Percentiles rank a stretch among this genome's conserved stretches.
Evolutionary conservation across 2,888 invertebrate genomes (phyloP).

Genomic region (Heteropelma amictum): DNA sequence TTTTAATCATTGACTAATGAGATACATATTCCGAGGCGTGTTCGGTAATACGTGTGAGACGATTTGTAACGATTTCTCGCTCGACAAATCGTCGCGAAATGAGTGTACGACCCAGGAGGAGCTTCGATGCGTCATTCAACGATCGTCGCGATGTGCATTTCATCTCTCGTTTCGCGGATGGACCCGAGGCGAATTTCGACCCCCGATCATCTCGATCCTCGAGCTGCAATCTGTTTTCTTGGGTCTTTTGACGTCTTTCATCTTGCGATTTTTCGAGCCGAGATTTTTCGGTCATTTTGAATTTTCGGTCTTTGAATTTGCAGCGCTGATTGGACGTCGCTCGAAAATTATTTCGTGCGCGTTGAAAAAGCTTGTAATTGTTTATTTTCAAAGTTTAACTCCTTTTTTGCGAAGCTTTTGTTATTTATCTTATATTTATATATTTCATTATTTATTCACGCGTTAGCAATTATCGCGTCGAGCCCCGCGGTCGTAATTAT

Average conservation of each 20-base stretch:
- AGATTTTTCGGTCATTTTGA: too few relatives aligned
- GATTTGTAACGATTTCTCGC: conserved; percentile 11
- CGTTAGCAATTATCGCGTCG: conserved; percentile 42
- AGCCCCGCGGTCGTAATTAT: conserved; percentile 38
- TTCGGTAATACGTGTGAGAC: neutral
- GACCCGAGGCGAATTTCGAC: neutral
- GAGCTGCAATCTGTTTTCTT: neutral
- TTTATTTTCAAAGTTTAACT: too few relatives aligned
- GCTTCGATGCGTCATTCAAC: conserved; percentile 26
- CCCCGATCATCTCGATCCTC: neutral
- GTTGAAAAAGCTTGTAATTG: too few relatives aligned
- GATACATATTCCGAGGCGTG: conserved; percentile 20
- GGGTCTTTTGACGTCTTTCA: neutral
- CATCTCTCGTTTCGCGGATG: neutral
- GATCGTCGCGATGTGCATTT: neutral
- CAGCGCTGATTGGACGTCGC: too few relatives aligned
- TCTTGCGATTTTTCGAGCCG: neutral
- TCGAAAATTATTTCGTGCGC: too few relatives aligned
- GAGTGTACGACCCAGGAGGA: conserved; percentile 1
- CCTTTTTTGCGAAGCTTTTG: too few relatives aligned
- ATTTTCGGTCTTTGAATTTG: too few relatives aligned
- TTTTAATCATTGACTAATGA: conserved; percentile 26
- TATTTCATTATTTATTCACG: conserved; percentile 25
- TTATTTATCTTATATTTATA: too few relatives aligned
- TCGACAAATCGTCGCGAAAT: conserved; percentile 14